A percentile compares a stretch with the other conserved stretches of the same genome.
Evolutionary conservation across 2,113 vertebrate genomes (phyloP).

Genomic region (Gambusia holbrooki): DNA sequence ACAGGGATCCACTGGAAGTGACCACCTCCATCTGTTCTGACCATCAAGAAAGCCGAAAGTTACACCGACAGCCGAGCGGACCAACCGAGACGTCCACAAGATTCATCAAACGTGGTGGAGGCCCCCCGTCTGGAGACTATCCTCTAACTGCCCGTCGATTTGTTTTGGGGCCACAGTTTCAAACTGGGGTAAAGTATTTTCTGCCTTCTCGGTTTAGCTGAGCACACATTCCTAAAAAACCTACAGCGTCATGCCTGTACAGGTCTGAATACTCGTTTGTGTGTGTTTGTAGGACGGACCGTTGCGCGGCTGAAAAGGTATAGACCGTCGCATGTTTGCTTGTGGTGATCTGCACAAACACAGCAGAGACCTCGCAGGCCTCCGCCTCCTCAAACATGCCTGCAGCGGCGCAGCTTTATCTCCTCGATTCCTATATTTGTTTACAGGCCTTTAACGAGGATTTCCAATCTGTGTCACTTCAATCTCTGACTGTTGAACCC

Average conservation of each 20-base stretch:
- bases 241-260: slow-evolving; percentile 15
- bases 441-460: slow-evolving; percentile 4
- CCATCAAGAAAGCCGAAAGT: slow-evolving; percentile 29
- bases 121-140: background rate
- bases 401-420: slow-evolving; percentile 12
- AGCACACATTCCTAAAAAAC: slow-evolving; percentile 49
- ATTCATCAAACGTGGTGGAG: slow-evolving; percentile 28
- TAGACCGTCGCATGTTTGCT: slow-evolving; percentile 31
- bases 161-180: slow-evolving; percentile 18
- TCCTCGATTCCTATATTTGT: slow-evolving; percentile 20
- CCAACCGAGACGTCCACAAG: background rate
- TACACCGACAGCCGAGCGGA: slow-evolving; percentile 8
- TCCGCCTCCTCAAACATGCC: background rate
- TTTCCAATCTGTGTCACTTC: background rate
- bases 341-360: background rate
- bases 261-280: slow-evolving; percentile 41
- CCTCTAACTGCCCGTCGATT: background rate
- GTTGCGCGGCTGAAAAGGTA: slow-evolving; percentile 7
- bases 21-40: slow-evolving; percentile 24
- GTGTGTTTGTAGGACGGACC: background rate
- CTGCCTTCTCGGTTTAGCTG: slow-evolving; percentile 54
- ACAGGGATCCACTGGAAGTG: slow-evolving; percentile 5
- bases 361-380: background rate
- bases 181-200: slow-evolving; percentile 26
- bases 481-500: slow-evolving; percentile 15